Conservation (phyloP, 2,113 vertebrate species). For the Hippopotamus amphibius region DNA sequence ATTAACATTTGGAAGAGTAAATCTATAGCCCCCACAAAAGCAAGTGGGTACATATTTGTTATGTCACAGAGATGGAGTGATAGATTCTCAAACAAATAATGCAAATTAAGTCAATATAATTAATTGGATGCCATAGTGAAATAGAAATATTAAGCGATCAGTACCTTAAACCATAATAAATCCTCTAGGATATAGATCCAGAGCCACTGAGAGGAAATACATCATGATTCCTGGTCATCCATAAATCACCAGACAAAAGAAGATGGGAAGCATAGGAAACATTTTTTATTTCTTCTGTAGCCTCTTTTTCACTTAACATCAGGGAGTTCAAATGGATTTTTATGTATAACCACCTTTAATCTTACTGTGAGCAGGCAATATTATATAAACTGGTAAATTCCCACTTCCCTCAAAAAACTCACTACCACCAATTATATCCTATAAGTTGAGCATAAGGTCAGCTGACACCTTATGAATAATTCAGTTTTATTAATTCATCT, state of each 20-base stretch:
- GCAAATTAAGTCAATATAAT: slow-evolving; percentile 68
- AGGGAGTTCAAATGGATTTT: background rate
- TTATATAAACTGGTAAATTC: background rate
- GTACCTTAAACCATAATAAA: slow-evolving; percentile 66
- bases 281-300: background rate
- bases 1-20: slow-evolving; percentile 57
- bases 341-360: background rate
- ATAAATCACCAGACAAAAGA: slow-evolving; percentile 60
- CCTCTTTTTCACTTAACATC: background rate
- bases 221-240: background rate
- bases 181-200: background rate
- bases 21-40: slow-evolving; percentile 49
- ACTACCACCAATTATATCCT: background rate
- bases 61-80: slow-evolving; percentile 6
- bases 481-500: background rate
- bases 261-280: background rate
- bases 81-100: slow-evolving; percentile 58
- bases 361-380: background rate
- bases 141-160: slow-evolving; percentile 50
- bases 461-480: background rate
- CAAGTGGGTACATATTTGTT: slow-evolving; percentile 59
- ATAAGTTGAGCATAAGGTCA: background rate
- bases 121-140: slow-evolving; percentile 77
- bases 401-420: background rate
- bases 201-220: background rate